Conservation (phyloP, 2,113 vertebrate species). For the Myxocyprinus asiaticus region DNA sequence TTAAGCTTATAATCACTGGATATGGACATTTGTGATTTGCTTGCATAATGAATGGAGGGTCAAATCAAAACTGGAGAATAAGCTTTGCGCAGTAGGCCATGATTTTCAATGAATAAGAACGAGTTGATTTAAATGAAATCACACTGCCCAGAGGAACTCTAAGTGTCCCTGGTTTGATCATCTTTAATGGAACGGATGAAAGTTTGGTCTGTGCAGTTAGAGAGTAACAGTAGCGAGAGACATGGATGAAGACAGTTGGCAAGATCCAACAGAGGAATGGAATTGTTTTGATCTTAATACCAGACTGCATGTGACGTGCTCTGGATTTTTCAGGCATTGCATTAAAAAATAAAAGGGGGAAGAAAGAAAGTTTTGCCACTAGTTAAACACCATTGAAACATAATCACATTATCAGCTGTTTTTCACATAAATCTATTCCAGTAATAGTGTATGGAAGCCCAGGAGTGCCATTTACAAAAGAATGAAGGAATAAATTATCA, state of each 20-base stretch:
- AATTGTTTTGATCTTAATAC: slow-evolving; percentile 6
- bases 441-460: no score
- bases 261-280: not conserved
- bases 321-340: not conserved
- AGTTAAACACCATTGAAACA: no score
- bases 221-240: not conserved
- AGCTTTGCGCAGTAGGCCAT: not conserved
- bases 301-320: slow-evolving; percentile 11
- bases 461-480: no score
- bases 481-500: no score
- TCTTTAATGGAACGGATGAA: slow-evolving; percentile 13
- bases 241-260: not conserved
- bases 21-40: slow-evolving; percentile 46
- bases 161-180: not conserved
- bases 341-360: no score
- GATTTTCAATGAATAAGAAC: slow-evolving; percentile 20
- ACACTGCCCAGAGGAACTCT: slow-evolving; percentile 13
- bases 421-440: no score
- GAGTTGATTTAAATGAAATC: slow-evolving; percentile 29
- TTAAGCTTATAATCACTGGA: slow-evolving; percentile 39
- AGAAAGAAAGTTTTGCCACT: slow-evolving; percentile 6
- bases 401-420: no score
- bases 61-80: slow-evolving; percentile 33
- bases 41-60: slow-evolving; percentile 33
- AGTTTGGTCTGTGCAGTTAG: slow-evolving; percentile 16